Conservation (phyloP, 2,113 vertebrate species). For the Erythrolamprus reginae region DNA sequence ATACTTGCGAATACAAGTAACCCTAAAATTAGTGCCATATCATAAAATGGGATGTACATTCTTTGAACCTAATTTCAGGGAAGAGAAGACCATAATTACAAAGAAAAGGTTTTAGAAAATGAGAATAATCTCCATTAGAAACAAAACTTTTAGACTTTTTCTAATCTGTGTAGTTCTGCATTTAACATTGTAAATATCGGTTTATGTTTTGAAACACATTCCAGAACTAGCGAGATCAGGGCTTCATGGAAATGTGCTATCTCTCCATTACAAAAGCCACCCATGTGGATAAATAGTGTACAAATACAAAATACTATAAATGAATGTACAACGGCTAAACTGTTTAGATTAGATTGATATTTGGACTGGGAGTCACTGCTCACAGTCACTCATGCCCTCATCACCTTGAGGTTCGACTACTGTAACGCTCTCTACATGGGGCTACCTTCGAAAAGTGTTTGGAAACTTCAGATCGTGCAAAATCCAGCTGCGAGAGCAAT, state of each 20-base stretch:
- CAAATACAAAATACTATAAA: no score
- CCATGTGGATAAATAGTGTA: conserved; percentile 22
- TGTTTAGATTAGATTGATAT: not conserved
- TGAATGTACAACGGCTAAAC: no score
- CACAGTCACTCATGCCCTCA: no score
- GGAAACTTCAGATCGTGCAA: no score
- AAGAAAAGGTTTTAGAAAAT: not conserved
- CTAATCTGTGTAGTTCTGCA: not conserved
- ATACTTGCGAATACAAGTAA: not conserved
- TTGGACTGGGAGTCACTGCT: no score
- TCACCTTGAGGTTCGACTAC: no score
- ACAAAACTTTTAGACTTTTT: not conserved
- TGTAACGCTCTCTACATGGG: no score
- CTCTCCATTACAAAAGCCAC: not conserved
- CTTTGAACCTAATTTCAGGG: not conserved
- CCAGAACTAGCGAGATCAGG: not conserved
- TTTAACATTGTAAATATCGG: not conserved
- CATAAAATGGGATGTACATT: not conserved
- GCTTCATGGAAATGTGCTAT: not conserved
- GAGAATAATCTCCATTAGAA: not conserved
- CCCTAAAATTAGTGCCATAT: not conserved
- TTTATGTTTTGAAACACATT: not conserved
- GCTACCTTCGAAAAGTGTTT: no score
- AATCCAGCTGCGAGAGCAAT: no score
- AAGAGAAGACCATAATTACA: not conserved